phyloP scores from a whole-genome alignment of 1,140 invertebrate species.

The Drosophila auraria region DNA sequence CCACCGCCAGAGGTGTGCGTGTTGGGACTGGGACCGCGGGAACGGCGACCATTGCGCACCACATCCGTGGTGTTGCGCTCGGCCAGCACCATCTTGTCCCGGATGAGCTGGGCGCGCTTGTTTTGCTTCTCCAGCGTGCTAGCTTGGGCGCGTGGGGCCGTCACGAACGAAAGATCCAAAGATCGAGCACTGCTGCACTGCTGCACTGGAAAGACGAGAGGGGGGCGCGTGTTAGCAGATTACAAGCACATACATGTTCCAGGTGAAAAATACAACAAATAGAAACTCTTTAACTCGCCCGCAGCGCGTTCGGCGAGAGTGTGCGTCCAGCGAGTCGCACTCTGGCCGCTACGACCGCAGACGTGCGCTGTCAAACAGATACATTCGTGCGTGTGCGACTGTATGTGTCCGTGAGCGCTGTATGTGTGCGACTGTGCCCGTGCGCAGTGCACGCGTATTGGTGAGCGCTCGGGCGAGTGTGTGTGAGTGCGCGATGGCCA shows the following conservation, averaged over 20 bases:
- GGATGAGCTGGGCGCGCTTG: constrained; percentile 82
- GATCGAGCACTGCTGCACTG: constrained; percentile 25
- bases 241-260: constrained; percentile 8
- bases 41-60: constrained; percentile 93
- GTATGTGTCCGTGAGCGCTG: constrained; percentile 18
- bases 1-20: constrained; percentile 88
- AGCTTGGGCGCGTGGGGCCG: constrained; percentile 8
- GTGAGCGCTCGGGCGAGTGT: constrained; percentile 24
- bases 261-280: constrained; percentile 51
- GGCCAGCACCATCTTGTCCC: constrained; percentile 91
- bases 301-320: constrained; percentile 54
- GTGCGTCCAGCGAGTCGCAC: constrained; percentile 57
- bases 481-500: constrained; percentile 48
- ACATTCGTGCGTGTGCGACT: constrained; percentile 20
- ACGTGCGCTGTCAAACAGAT: constrained; percentile 60
- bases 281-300: constrained; percentile 58
- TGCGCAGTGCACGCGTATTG: constrained; percentile 21
- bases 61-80: constrained; percentile 92
- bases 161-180: constrained; percentile 24
- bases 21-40: constrained; percentile 95
- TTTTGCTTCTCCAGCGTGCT: constrained; percentile 80
- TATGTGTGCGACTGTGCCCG: constrained; percentile 22
- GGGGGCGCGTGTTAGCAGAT: background rate
- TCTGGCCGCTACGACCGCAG: constrained; percentile 55
- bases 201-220: constrained; percentile 5